These are phyloP conservation scores for Aselliscus stoliczkanus DNA, from an alignment of 2,797 vertebrate genomes.

Conservation along the genomic window DNA sequence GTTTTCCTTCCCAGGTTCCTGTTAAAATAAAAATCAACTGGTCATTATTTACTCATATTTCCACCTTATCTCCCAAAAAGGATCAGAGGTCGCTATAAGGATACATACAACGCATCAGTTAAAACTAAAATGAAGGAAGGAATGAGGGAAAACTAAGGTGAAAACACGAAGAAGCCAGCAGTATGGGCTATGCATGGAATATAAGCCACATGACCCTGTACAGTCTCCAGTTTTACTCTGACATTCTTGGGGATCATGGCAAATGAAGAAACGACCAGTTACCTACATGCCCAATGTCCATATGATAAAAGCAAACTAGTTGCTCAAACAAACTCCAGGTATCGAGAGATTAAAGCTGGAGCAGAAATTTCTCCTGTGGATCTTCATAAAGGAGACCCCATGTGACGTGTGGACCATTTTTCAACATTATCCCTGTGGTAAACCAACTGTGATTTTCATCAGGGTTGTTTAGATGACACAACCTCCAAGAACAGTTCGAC, in stretches of 20 bases:
- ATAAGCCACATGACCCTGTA: background rate
- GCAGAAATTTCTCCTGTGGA: background rate
- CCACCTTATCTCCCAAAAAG: background rate
- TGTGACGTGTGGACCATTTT: background rate
- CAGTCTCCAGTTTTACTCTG: background rate
- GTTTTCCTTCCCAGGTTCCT: conserved; percentile 69
- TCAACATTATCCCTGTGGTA: background rate
- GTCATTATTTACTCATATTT: conserved; percentile 33
- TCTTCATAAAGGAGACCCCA: background rate
- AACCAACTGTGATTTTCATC: background rate
- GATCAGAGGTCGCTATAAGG: background rate
- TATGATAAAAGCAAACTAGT: background rate
- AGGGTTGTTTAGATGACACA: background rate
- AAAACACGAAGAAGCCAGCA: background rate
- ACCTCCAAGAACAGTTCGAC: background rate
- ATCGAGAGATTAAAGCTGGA: background rate
- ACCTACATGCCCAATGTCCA: background rate
- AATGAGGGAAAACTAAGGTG: background rate
- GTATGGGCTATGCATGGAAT: background rate
- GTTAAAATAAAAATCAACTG: conserved; percentile 64
- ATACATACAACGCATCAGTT: background rate
- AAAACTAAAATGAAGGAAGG: background rate
- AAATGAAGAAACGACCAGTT: background rate
- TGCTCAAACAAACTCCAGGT: background rate
- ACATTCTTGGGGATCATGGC: background rate